A percentile compares a stretch with the other conserved stretches of the same genome.
phyloP scores from a whole-genome alignment of 2,797 vertebrate species.

The Scleropages formosus region DNA sequence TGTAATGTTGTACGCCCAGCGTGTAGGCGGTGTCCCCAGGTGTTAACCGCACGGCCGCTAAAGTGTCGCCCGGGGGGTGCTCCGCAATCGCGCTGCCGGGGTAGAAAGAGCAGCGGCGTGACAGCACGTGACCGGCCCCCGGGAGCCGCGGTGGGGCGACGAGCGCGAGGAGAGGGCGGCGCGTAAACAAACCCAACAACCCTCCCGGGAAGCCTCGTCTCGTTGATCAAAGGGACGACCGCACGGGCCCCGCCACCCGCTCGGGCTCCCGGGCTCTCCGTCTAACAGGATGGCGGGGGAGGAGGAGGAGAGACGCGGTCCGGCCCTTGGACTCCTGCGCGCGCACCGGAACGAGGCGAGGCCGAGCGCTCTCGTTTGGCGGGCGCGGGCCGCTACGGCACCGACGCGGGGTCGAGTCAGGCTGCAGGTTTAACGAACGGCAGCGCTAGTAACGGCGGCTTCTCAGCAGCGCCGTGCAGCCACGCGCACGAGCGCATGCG shows the following conservation, averaged over 20 bases:
- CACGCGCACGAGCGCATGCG: too few relatives aligned
- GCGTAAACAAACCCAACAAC: slow-evolving; percentile 4
- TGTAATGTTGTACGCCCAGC: too few relatives aligned
- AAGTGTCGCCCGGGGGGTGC: too few relatives aligned
- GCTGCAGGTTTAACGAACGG: slow-evolving; percentile 1
- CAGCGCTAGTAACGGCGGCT: neutral
- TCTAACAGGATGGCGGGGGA: slow-evolving; percentile 7
- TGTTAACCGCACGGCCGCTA: too few relatives aligned
- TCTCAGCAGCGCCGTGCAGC: neutral
- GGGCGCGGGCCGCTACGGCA: slow-evolving; percentile 6
- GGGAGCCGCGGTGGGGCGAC: neutral
- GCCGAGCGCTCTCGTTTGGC: neutral
- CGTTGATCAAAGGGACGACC: slow-evolving; percentile 5
- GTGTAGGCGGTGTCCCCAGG: too few relatives aligned
- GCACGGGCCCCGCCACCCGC: neutral
- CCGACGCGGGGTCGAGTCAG: neutral
- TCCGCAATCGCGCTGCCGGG: too few relatives aligned
- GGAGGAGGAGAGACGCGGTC: neutral
- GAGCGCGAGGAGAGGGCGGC: neutral
- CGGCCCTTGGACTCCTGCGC: neutral
- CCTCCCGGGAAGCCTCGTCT: neutral
- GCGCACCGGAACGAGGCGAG: neutral
- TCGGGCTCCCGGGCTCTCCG: neutral
- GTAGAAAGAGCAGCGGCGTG: too few relatives aligned
- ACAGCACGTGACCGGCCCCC: neutral